Percentiles rank a stretch among this genome's conserved stretches.
These are phyloP conservation scores for Camarhynchus parvulus DNA, from an alignment of 2,113 vertebrate species.

Conservation along the genomic window DNA sequence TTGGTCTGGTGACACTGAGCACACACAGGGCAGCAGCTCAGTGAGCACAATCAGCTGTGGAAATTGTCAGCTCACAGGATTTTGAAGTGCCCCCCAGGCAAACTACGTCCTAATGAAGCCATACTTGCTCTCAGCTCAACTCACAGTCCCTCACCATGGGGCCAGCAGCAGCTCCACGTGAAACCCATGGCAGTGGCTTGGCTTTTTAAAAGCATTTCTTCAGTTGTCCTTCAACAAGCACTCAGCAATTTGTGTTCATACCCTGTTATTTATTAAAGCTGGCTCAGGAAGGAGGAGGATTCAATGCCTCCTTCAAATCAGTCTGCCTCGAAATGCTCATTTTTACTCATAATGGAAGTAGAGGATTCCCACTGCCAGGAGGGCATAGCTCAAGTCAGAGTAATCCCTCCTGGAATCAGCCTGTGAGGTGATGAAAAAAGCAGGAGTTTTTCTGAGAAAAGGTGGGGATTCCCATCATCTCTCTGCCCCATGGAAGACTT, in stretches of 20 bases:
- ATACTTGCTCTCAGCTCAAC: neutral
- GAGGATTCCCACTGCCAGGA: neutral
- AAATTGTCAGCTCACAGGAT: neutral
- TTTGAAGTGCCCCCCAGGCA: conserved; percentile 34
- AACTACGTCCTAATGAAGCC: neutral
- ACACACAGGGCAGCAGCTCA: neutral
- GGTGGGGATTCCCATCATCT: neutral
- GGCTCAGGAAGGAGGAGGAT: neutral
- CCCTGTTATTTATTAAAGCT: conserved; percentile 29
- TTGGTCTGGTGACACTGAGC: neutral
- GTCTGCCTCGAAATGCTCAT: conserved; percentile 27
- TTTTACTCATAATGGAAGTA: conserved; percentile 35
- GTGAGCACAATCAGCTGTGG: neutral
- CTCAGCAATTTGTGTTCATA: conserved; percentile 47
- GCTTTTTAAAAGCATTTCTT: conserved; percentile 20
- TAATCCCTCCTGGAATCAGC: neutral
- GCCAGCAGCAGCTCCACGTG: neutral
- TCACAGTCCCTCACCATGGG: neutral
- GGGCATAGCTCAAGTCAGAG: neutral
- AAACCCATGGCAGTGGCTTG: neutral
- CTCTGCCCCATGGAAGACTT: neutral
- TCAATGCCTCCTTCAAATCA: conserved; percentile 30
- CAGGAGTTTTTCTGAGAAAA: neutral
- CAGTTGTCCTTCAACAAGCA: conserved; percentile 36
- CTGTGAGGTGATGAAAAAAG: neutral